These are phyloP conservation scores for Urophycis tenuis DNA, from an alignment of 2,797 vertebrate species.

Conservation along the genomic window DNA sequence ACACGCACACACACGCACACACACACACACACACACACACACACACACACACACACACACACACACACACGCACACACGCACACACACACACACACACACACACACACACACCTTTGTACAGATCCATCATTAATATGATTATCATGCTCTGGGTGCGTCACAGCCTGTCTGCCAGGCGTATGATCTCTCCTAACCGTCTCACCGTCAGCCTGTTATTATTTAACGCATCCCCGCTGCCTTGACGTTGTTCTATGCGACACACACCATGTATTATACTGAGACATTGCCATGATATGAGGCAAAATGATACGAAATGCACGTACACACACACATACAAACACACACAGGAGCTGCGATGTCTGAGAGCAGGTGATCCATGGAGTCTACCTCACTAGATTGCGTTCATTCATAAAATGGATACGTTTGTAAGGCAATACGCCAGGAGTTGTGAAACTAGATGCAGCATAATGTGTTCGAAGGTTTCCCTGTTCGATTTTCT, in stretches of 20 bases:
- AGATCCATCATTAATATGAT: slow-evolving; percentile 67
- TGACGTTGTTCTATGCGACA: slow-evolving; percentile 28
- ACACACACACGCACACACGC: slow-evolving; percentile 14
- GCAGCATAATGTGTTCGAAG: too few relatives aligned
- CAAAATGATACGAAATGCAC: too few relatives aligned
- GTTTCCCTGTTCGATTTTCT: too few relatives aligned
- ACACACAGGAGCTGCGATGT: background rate
- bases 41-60: slow-evolving; percentile 35
- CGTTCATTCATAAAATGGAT: background rate
- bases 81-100: slow-evolving; percentile 7
- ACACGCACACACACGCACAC: slow-evolving; percentile 40
- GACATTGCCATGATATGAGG: too few relatives aligned
- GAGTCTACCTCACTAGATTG: background rate
- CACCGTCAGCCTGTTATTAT: slow-evolving; percentile 52
- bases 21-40: background rate
- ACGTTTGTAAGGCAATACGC: background rate
- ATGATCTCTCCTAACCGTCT: slow-evolving; percentile 61
- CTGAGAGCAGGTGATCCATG: too few relatives aligned
- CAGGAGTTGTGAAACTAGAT: background rate
- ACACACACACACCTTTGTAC: slow-evolving; percentile 6
- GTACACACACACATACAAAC: background rate
- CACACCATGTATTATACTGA: background rate
- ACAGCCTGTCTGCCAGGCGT: slow-evolving; percentile 60
- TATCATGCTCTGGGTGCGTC: slow-evolving; percentile 58
- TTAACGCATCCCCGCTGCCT: slow-evolving; percentile 42